Conservation (phyloP, 23 tunicate species). For the Phallusia fumigata region DNA sequence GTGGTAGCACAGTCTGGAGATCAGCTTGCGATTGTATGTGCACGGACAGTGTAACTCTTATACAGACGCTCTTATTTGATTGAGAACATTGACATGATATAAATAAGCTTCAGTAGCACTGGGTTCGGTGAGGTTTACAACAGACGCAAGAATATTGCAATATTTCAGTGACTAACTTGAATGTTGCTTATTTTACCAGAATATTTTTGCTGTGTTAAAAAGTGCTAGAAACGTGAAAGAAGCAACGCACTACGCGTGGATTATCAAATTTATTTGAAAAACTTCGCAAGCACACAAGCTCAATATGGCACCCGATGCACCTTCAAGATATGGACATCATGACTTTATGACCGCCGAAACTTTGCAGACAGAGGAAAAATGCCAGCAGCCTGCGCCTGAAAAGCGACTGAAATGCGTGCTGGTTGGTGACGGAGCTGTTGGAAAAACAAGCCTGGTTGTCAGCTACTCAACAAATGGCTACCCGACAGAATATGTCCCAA, state of each 20-base stretch:
- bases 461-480: slow-evolving; percentile 93
- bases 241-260: slow-evolving; percentile 1
- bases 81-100: too few species aligned
- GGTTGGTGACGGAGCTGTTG: slow-evolving; percentile 93
- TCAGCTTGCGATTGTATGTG: too few species aligned
- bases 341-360: slow-evolving; percentile 44
- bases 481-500: slow-evolving; percentile 92
- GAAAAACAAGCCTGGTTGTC: slow-evolving; percentile 88
- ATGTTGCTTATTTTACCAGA: not conserved
- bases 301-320: slow-evolving; percentile 71
- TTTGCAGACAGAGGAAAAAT: slow-evolving; percentile 57
- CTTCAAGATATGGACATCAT: slow-evolving; percentile 54
- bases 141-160: too few species aligned
- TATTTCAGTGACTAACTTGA: too few species aligned
- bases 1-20: not conserved
- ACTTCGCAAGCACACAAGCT: not conserved
- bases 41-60: too few species aligned
- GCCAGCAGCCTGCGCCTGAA: slow-evolving; percentile 40
- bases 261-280: not conserved
- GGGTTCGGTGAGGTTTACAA: too few species aligned
- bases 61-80: too few species aligned
- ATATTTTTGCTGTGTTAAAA: not conserved
- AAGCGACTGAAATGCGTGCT: slow-evolving; percentile 85
- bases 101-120: too few species aligned
- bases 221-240: not conserved